phyloP scores from a whole-genome alignment of 2,113 vertebrate species.

The Cololabis saira region DNA sequence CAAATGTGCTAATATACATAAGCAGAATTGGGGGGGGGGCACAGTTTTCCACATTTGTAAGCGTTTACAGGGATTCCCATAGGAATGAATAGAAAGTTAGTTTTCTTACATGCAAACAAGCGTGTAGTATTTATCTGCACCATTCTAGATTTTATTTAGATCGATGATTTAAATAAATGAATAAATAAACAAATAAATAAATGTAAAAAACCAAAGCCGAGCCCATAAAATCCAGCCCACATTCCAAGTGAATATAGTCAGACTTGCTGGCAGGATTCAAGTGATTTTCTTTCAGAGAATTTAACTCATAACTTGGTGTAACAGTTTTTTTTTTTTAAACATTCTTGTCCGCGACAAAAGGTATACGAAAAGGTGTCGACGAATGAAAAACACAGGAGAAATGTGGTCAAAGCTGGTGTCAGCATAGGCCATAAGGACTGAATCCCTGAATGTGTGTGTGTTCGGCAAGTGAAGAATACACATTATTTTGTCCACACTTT shows the following conservation, averaged over 20 bases:
- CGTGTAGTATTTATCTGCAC: constrained; percentile 11
- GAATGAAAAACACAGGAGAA: constrained; percentile 69
- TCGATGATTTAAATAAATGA: no score
- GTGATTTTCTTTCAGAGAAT: constrained; percentile 52
- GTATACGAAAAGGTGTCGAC: constrained; percentile 60
- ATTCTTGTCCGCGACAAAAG: constrained; percentile 38
- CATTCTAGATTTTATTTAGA: no score
- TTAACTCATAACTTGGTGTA: constrained; percentile 45
- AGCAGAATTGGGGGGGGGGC: no score
- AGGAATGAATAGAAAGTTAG: no score
- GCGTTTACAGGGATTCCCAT: no score
- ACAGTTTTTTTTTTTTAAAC: constrained; percentile 14
- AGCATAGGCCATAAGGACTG: constrained; percentile 61
- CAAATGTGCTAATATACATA: no score
- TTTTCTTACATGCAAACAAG: constrained; percentile 6
- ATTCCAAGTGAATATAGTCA: constrained; percentile 34
- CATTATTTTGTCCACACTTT: constrained; percentile 55
- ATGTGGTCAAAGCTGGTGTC: constrained; percentile 66
- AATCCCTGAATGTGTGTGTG: constrained; percentile 19
- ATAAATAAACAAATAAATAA: no score
- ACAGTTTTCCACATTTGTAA: no score
- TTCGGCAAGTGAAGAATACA: constrained; percentile 42
- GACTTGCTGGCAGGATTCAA: constrained; percentile 30
- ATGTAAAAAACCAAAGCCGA: constrained; percentile 7
- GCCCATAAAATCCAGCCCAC: constrained; percentile 36